Conservation (phyloP, 37 sponge, comb jelly and placozoan genomes). For the Tethya wilhelma region DNA sequence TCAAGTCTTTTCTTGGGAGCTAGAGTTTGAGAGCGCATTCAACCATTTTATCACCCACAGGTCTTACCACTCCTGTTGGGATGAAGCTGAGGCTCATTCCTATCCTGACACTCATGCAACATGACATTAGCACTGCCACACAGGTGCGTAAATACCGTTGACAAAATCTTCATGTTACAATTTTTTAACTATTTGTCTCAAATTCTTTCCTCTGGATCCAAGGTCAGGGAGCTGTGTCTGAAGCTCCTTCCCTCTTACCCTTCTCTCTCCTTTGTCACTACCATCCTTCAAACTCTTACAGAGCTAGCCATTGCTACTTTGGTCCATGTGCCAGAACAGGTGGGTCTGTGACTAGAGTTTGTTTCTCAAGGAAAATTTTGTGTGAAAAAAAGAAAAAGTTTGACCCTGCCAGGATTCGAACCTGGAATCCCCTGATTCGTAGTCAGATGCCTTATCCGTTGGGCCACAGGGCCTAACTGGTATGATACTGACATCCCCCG, state of each 20-base stretch:
- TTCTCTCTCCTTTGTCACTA: constrained; percentile 63
- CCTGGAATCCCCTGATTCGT: too few relatives aligned
- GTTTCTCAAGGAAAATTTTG: too few relatives aligned
- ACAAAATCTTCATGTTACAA: background rate
- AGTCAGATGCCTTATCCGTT: too few relatives aligned
- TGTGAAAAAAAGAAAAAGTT: too few relatives aligned
- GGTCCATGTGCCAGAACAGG: constrained; percentile 74
- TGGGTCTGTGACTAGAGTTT: too few relatives aligned
- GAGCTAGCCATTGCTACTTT: constrained; percentile 60
- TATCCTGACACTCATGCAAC: constrained; percentile 82
- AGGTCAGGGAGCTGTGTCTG: constrained; percentile 87
- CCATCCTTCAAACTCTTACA: constrained; percentile 79
- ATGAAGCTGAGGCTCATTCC: constrained; percentile 83
- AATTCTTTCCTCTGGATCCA: too few relatives aligned
- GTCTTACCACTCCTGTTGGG: constrained; percentile 69
- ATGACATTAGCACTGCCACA: constrained; percentile 66
- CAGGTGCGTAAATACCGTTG: constrained; percentile 43
- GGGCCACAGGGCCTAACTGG: too few relatives aligned
- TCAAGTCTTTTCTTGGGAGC: background rate
- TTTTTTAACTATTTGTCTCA: background rate
- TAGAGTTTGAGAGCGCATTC: background rate
- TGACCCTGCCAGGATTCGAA: too few relatives aligned
- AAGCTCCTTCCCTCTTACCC: constrained; percentile 79
- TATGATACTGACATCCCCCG: too few relatives aligned
- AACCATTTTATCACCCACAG: constrained; percentile 26